Conservation (phyloP, 2,888 invertebrate genomes). For the Mellilla xanthometata region DNA sequence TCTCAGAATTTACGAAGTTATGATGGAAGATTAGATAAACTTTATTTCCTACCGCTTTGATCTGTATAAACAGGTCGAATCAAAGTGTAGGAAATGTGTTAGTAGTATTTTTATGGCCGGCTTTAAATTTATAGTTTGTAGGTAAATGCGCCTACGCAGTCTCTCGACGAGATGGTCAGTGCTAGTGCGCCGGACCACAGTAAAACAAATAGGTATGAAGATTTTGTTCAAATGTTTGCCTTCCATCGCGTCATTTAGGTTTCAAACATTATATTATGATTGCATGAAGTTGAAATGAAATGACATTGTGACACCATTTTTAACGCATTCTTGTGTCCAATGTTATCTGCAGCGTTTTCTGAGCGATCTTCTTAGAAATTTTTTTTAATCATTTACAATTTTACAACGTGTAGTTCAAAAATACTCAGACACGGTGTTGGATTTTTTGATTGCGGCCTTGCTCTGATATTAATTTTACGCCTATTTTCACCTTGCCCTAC, state of each 20-base stretch:
- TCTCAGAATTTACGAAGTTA: constrained; percentile 52
- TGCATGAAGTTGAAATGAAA: background rate
- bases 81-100: constrained; percentile 79
- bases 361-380: no score
- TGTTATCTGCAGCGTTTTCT: background rate
- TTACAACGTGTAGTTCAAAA: constrained; percentile 46
- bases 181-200: constrained; percentile 47
- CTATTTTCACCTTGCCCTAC: constrained; percentile 58
- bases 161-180: constrained; percentile 59
- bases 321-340: background rate
- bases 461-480: constrained; percentile 69
- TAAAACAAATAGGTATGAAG: constrained; percentile 53
- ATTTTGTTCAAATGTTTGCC: constrained; percentile 25
- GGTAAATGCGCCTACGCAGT: constrained; percentile 68
- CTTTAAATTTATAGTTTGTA: constrained; percentile 74
- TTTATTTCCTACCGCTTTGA: constrained; percentile 72
- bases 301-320: constrained; percentile 3
- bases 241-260: constrained; percentile 1
- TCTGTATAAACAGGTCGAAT: constrained; percentile 77
- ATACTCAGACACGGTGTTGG: constrained; percentile 37
- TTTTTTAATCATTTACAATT: constrained; percentile 29
- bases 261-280: constrained; percentile 12
- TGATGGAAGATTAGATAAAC: constrained; percentile 69
- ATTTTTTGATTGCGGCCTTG: constrained; percentile 60
- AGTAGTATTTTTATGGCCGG: constrained; percentile 75